Percentiles rank a stretch among this genome's conserved stretches.
These are phyloP conservation scores for Solea senegalensis DNA, from an alignment of 2,113 vertebrate species.

Conservation along the genomic window DNA sequence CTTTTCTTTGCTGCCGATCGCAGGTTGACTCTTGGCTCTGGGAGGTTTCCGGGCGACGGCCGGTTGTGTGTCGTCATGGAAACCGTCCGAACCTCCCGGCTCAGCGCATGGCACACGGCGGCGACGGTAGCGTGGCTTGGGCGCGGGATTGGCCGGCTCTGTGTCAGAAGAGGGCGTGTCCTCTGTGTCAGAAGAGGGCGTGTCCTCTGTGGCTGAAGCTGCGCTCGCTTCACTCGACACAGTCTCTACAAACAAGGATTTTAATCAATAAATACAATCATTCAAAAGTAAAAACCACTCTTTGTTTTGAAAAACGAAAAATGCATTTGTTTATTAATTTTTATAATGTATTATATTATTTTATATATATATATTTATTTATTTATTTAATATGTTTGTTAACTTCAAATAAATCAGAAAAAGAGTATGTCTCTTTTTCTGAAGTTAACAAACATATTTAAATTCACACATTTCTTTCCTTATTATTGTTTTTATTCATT, in stretches of 20 bases:
- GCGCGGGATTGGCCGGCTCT: conserved; percentile 21
- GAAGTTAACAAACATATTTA: too few species aligned
- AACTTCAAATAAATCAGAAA: too few species aligned
- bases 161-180: conserved; percentile 50
- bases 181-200: conserved; percentile 41
- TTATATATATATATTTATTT: too few species aligned
- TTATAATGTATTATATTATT: too few species aligned
- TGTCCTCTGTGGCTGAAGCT: not conserved
- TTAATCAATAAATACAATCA: too few species aligned
- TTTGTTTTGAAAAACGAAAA: too few species aligned
- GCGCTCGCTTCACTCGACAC: conserved; percentile 24
- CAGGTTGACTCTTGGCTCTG: conserved; percentile 82
- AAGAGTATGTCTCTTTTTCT: too few species aligned
- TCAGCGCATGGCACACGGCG: conserved; percentile 48
- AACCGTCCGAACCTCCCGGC: conserved; percentile 52
- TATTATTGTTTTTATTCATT: too few species aligned
- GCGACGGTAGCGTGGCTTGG: conserved; percentile 41
- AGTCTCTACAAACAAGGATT: conserved; percentile 39
- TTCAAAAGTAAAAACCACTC: too few species aligned
- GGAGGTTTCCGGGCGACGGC: conserved; percentile 69
- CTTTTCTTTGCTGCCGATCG: conserved; percentile 76
- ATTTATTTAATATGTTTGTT: too few species aligned
- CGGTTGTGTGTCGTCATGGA: conserved; percentile 63
- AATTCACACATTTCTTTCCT: too few species aligned
- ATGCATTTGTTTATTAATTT: too few species aligned